These are phyloP conservation scores for Cheiracanthium punctorium DNA, from an alignment of 2,888 invertebrate species.

Conservation along the genomic window DNA sequence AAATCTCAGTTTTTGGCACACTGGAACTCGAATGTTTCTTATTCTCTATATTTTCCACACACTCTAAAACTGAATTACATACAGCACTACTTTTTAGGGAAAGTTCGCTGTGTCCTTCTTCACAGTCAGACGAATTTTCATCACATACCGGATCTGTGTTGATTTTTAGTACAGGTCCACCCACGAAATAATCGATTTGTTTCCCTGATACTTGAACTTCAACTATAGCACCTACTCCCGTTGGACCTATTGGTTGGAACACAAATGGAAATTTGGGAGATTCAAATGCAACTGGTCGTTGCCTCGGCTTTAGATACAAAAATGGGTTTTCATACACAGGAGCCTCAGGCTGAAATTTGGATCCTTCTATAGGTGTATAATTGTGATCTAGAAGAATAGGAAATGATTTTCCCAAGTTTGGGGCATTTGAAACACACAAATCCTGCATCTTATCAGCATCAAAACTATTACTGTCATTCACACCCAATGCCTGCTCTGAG, in stretches of 20 bases:
- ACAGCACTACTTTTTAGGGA: not conserved
- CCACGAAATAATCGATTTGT: no score
- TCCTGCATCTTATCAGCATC: not conserved
- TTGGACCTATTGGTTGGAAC: no score
- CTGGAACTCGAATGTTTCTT: not conserved
- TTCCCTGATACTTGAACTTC: no score
- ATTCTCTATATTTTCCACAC: conserved; percentile 38
- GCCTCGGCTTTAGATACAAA: no score
- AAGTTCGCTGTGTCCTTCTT: not conserved
- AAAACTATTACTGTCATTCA: not conserved
- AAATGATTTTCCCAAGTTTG: not conserved
- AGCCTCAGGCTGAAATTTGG: no score
- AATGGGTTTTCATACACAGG: no score
- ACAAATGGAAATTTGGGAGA: no score
- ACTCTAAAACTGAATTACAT: conserved; percentile 32
- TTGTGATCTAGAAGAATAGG: conserved; percentile 13
- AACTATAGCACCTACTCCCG: no score
- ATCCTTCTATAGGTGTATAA: conserved; percentile 8
- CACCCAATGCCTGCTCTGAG: not conserved
- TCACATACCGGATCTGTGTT: not conserved
- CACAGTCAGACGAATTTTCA: not conserved
- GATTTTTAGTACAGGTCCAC: no score
- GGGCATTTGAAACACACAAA: not conserved
- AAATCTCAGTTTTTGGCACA: not conserved
- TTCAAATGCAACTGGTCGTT: no score